Percentiles rank a stretch among this genome's conserved stretches.
Conservation (phyloP, 2,888 invertebrate species). For the Lithosia quadra region DNA sequence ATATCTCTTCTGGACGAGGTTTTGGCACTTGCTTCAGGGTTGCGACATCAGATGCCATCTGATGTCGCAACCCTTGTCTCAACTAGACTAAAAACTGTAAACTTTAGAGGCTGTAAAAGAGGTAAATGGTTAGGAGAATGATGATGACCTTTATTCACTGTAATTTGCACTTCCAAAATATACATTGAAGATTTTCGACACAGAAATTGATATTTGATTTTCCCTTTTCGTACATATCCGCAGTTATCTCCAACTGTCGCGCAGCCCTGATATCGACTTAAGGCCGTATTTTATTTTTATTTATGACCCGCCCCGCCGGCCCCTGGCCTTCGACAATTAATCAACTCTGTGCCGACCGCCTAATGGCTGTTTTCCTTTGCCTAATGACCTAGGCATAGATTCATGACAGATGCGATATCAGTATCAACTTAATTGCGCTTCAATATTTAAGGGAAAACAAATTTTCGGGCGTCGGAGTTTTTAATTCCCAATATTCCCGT, state of each 20-base stretch:
- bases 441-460: constrained; percentile 29
- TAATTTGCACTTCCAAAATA: too few species aligned
- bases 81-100: too few species aligned
- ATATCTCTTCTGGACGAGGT: too few species aligned
- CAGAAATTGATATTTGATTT: constrained; percentile 28
- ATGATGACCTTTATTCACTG: too few species aligned
- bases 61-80: too few species aligned
- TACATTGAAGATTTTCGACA: background rate
- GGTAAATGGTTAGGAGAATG: too few species aligned
- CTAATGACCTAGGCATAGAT: constrained; percentile 69
- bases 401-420: constrained; percentile 54
- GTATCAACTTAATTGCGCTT: constrained; percentile 53
- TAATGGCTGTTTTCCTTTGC: constrained; percentile 73
- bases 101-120: too few species aligned
- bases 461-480: background rate
- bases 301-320: constrained; percentile 61
- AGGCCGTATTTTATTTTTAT: constrained; percentile 74
- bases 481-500: background rate
- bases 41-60: too few species aligned
- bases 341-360: constrained; percentile 65
- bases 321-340: constrained; percentile 69
- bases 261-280: constrained; percentile 52
- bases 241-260: constrained; percentile 43
- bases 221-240: constrained; percentile 38
- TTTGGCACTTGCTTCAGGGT: too few species aligned